Evolutionary conservation across 2,797 vertebrate genomes (phyloP).

Genomic region (Coregonus ussuriensis): DNA sequence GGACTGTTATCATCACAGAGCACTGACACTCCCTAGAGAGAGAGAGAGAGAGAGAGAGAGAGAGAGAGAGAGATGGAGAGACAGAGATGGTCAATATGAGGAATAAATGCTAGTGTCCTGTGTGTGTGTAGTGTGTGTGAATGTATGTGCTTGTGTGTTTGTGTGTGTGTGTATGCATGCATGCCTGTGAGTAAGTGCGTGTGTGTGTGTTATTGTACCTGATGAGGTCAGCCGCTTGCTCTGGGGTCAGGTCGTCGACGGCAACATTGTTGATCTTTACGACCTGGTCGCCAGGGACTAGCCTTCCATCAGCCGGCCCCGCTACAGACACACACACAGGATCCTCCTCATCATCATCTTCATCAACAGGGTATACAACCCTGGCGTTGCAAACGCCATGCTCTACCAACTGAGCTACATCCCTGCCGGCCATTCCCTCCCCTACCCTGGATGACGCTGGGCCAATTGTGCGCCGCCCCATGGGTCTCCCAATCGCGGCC

Average conservation of each 20-base stretch:
- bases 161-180: not conserved
- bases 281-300: conserved; percentile 88
- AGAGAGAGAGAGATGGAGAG: too few species aligned
- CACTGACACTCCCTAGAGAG: conserved; percentile 85
- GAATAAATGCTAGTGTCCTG: too few species aligned
- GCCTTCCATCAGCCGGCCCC: conserved; percentile 74
- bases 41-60: conserved; percentile 29
- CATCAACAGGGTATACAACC: too few species aligned
- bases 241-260: conserved; percentile 80
- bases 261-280: conserved; percentile 85
- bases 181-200: conserved; percentile 21
- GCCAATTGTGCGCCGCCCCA: too few species aligned
- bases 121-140: not conserved
- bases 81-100: not conserved
- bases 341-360: not conserved
- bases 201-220: conserved; percentile 70
- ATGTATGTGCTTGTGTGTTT: not conserved
- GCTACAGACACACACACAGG: conserved; percentile 31
- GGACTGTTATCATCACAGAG: conserved; percentile 82
- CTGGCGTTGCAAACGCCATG: too few species aligned
- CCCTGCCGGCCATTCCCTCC: too few species aligned
- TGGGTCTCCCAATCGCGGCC: too few species aligned
- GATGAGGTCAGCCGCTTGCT: conserved; percentile 84
- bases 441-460: too few species aligned
- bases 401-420: too few species aligned